Percentiles rank a stretch among this genome's conserved stretches.
These are phyloP conservation scores for Encarsia formosa DNA, from an alignment of 2,888 invertebrate genomes.

Conservation along the genomic window DNA sequence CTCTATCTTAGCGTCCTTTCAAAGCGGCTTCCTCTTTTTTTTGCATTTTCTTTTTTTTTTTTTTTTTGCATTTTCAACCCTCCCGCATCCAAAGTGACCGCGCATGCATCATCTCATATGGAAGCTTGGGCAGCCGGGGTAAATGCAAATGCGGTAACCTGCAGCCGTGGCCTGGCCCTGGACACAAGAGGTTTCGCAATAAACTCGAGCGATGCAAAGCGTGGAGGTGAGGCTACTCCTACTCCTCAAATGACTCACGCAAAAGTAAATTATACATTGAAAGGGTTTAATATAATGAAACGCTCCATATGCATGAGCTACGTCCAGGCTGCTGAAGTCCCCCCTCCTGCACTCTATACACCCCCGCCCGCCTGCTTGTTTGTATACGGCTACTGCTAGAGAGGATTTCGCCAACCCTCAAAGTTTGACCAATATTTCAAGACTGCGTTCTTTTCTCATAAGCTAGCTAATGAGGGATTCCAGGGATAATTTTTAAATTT, in stretches of 20 bases:
- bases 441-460: too few species aligned
- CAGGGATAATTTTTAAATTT: too few species aligned
- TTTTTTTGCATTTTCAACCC: too few species aligned
- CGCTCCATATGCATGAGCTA: conserved; percentile 64
- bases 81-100: conserved; percentile 22
- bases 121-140: too few species aligned
- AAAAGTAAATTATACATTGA: conserved; percentile 67
- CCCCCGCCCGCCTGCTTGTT: neutral
- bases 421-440: too few species aligned
- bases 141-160: conserved; percentile 19
- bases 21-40: conserved; percentile 9
- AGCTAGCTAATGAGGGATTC: too few species aligned
- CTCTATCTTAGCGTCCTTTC: conserved; percentile 23
- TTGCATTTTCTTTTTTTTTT: too few species aligned
- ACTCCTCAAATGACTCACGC: conserved; percentile 61
- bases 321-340: conserved; percentile 33
- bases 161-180: too few species aligned
- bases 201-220: conserved; percentile 43
- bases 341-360: conserved; percentile 1
- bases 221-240: too few species aligned
- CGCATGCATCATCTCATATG: conserved; percentile 27
- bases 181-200: conserved; percentile 33
- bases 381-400: too few species aligned
- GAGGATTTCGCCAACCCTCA: conserved; percentile 15
- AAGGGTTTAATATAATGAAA: conserved; percentile 65